Evolutionary conservation across 2,797 vertebrate genomes (phyloP).

Genomic region (Arremon aurantiirostris): DNA sequence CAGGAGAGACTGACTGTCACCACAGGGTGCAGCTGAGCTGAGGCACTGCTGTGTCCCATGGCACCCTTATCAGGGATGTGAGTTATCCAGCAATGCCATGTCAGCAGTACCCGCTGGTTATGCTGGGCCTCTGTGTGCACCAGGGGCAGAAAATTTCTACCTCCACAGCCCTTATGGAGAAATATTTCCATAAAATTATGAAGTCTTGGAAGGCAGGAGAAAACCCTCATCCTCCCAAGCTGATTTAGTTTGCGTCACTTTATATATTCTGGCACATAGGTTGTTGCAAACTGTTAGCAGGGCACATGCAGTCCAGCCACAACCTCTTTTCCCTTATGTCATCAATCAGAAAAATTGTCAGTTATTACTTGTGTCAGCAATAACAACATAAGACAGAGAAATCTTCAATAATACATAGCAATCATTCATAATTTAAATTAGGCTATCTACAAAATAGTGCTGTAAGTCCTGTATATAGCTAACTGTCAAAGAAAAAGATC

Average conservation of each 20-base stretch:
- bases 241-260: neutral
- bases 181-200: neutral
- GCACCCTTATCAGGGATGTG: neutral
- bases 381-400: neutral
- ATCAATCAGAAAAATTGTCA: neutral
- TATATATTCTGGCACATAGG: neutral
- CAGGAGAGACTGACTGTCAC: neutral
- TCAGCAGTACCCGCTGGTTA: neutral
- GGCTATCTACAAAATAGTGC: neutral
- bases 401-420: neutral
- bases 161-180: neutral
- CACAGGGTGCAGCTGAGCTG: neutral
- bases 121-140: neutral
- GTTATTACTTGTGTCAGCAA: neutral
- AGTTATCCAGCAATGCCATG: accelerated
- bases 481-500: neutral
- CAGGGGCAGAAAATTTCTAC: neutral
- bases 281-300: neutral
- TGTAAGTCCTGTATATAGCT: neutral
- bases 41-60: neutral
- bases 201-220: neutral
- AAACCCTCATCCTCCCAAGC: neutral
- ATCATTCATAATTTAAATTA: slow-evolving; percentile 10
- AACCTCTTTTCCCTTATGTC: neutral
- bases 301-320: neutral